Evolutionary conservation across 2,113 vertebrate genomes (phyloP).

Genomic region (Strigops habroptila): DNA sequence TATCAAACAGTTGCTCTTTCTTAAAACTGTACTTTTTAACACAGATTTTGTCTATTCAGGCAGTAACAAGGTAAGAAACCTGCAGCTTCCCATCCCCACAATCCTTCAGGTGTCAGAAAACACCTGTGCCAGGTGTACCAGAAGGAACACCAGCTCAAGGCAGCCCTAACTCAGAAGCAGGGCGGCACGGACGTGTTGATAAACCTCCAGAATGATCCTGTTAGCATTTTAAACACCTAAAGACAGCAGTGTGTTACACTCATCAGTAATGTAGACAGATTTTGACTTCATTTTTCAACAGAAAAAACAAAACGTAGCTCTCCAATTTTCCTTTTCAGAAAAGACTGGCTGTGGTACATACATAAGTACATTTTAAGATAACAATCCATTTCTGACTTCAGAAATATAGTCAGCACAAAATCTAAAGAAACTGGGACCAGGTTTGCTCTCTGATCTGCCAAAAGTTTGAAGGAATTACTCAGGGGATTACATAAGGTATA

Average conservation of each 20-base stretch:
- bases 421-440: neutral
- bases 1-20: neutral
- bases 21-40: neutral
- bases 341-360: neutral
- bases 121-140: neutral
- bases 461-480: neutral
- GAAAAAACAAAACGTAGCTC: neutral
- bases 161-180: neutral
- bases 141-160: neutral
- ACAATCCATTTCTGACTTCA: neutral
- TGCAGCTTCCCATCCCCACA: neutral
- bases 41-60: neutral
- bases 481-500: neutral
- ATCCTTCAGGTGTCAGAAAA: neutral
- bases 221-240: neutral
- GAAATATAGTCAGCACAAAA: neutral
- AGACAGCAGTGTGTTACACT: neutral
- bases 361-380: neutral
- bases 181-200: neutral
- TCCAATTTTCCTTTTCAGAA: neutral
- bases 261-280: neutral
- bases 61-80: neutral
- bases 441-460: neutral
- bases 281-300: neutral
- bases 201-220: neutral